Conservation (phyloP, 2,888 invertebrate genomes). For the Pseudanteris insignis region DNA sequence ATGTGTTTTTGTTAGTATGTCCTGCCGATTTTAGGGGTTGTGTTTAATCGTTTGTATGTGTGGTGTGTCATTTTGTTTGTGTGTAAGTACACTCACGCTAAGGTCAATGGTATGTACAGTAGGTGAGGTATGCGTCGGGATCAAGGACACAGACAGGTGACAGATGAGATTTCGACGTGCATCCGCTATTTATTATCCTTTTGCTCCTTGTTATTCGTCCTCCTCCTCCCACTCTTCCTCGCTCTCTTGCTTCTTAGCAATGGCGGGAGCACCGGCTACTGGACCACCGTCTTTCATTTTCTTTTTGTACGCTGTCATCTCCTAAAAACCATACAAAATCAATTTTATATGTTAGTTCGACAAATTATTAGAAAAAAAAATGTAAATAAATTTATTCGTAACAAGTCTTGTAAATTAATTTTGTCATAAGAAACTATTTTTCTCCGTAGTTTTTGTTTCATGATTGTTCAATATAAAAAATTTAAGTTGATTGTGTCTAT, state of each 20-base stretch:
- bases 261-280: slow-evolving; percentile 67
- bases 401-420: too few species aligned
- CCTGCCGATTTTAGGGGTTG: too few species aligned
- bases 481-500: too few species aligned
- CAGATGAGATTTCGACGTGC: slow-evolving; percentile 65
- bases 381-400: too few species aligned
- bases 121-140: slow-evolving; percentile 66
- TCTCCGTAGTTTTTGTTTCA: too few species aligned
- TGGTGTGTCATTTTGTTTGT: slow-evolving; percentile 31
- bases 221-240: slow-evolving; percentile 74
- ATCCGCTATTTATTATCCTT: slow-evolving; percentile 68
- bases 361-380: too few species aligned
- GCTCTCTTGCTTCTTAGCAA: slow-evolving; percentile 71
- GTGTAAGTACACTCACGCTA: slow-evolving; percentile 67
- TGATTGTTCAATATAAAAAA: too few species aligned
- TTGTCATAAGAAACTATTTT: too few species aligned
- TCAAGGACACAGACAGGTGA: slow-evolving; percentile 65
- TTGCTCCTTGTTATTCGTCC: slow-evolving; percentile 69
- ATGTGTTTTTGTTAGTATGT: slow-evolving; percentile 26
- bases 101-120: slow-evolving; percentile 68
- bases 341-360: too few species aligned
- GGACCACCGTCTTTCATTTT: slow-evolving; percentile 69
- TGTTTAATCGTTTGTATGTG: slow-evolving; percentile 25
- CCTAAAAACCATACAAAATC: too few species aligned
- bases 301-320: slow-evolving; percentile 88